Evolutionary conservation across 2,888 invertebrate species (phyloP).

Genomic region (Ephialtes manifestator): DNA sequence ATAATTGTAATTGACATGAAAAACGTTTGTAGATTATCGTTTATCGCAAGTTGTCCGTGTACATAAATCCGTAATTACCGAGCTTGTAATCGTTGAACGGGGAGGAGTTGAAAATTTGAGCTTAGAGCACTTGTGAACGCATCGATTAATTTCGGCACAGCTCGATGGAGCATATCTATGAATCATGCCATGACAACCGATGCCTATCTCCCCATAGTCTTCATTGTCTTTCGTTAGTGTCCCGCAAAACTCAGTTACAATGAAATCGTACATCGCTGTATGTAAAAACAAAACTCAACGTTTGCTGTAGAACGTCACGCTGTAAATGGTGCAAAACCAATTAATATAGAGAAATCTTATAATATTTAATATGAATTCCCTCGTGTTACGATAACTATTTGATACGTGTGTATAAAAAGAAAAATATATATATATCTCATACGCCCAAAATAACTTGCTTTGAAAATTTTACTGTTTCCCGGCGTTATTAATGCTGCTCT

Average conservation of each 20-base stretch:
- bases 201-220: slow-evolving; percentile 8
- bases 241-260: slow-evolving; percentile 31
- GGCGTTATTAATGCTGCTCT: slow-evolving; percentile 26
- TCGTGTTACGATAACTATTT: slow-evolving; percentile 38
- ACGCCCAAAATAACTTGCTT: slow-evolving; percentile 48
- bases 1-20: slow-evolving; percentile 42
- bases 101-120: slow-evolving; percentile 1
- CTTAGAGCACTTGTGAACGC: not conserved
- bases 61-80: slow-evolving; percentile 51
- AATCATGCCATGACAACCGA: slow-evolving; percentile 43
- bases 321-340: slow-evolving; percentile 56
- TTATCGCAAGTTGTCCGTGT: slow-evolving; percentile 48
- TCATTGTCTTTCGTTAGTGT: slow-evolving; percentile 18
- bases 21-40: slow-evolving; percentile 34
- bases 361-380: slow-evolving; percentile 42
- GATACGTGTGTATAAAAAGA: slow-evolving; percentile 50
- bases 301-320: slow-evolving; percentile 31
- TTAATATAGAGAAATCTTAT: slow-evolving; percentile 27
- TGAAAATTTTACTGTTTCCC: slow-evolving; percentile 23
- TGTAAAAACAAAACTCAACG: slow-evolving; percentile 26
- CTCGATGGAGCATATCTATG: slow-evolving; percentile 18
- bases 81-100: slow-evolving; percentile 44
- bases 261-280: slow-evolving; percentile 24
- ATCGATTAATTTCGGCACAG: slow-evolving; percentile 6
- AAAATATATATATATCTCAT: slow-evolving; percentile 28